phyloP scores from a whole-genome alignment of 2,888 invertebrate species.

The Hirtodrosophila trivittata region DNA sequence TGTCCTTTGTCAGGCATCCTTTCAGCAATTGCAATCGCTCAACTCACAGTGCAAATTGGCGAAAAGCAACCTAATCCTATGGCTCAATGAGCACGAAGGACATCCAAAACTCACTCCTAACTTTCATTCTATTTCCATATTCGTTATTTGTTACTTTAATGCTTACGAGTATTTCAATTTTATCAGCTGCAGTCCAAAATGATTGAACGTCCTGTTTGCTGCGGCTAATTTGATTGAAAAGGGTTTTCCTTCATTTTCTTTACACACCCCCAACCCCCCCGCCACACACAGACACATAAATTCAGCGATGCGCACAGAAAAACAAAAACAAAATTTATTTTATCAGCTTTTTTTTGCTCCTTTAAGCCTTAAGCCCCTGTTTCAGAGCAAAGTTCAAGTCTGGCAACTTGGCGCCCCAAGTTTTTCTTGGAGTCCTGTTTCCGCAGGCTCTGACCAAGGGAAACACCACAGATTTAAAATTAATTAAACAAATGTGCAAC shows the following conservation, averaged over 20 bases:
- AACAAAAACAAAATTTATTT: constrained; percentile 29
- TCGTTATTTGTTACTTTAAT: too few species aligned
- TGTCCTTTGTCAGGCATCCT: neutral
- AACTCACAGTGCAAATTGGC: neutral
- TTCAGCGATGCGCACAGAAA: constrained; percentile 50
- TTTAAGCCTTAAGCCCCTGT: constrained; percentile 6
- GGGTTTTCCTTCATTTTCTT: constrained; percentile 42
- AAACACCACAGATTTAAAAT: constrained; percentile 26
- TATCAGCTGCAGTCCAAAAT: constrained; percentile 40
- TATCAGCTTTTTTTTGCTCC: constrained; percentile 10
- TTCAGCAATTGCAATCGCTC: neutral
- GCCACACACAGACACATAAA: constrained; percentile 57
- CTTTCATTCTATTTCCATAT: too few species aligned
- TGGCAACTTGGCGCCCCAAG: constrained; percentile 10
- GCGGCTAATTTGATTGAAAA: constrained; percentile 71
- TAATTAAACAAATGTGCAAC: constrained; percentile 46
- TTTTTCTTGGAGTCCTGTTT: constrained; percentile 7
- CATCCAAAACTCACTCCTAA: neutral
- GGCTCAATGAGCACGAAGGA: constrained; percentile 4
- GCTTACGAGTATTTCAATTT: neutral
- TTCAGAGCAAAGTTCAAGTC: constrained; percentile 15
- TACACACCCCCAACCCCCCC: neutral
- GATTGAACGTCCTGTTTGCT: constrained; percentile 57
- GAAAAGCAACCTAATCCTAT: constrained; percentile 7
- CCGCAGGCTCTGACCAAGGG: neutral